phyloP scores from a whole-genome alignment of 37 sponge, comb jelly and placozoan genomes.

The Theonella swinhoei region DNA sequence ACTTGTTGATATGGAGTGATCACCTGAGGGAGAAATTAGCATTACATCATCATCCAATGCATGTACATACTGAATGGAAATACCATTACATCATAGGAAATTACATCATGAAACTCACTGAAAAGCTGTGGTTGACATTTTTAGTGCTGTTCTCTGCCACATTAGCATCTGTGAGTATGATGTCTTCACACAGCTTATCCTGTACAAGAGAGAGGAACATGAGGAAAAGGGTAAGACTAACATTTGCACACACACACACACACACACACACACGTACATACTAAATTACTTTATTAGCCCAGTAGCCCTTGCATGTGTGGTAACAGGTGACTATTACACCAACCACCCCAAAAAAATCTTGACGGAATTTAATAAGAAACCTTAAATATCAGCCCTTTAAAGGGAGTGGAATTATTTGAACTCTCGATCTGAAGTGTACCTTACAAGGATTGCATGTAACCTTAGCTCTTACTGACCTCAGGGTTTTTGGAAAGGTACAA shows the following conservation, averaged over 20 bases:
- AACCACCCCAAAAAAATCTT: no score
- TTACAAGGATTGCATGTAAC: no score
- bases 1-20: conserved; percentile 68
- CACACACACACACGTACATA: no score
- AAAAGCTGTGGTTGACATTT: conserved; percentile 88
- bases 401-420: no score
- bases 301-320: no score
- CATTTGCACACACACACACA: neutral
- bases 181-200: conserved; percentile 63
- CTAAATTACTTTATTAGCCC: no score
- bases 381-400: neutral
- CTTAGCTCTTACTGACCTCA: conserved; percentile 23
- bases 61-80: conserved; percentile 7
- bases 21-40: conserved; percentile 40
- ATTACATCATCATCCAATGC: neutral
- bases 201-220: neutral
- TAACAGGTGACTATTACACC: no score
- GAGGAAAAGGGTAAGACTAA: neutral
- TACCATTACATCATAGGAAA: neutral
- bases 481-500: conserved; percentile 41
- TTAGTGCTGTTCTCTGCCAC: conserved; percentile 88
- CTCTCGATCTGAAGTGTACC: no score
- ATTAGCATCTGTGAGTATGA: conserved; percentile 66
- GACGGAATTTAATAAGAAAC: neutral
- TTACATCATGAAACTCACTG: conserved; percentile 57